Evolutionary conservation across 1,140 invertebrate species (phyloP), one percentile per base, ranked within the genome.

Genomic region (Drosophila obscura): DNA sequence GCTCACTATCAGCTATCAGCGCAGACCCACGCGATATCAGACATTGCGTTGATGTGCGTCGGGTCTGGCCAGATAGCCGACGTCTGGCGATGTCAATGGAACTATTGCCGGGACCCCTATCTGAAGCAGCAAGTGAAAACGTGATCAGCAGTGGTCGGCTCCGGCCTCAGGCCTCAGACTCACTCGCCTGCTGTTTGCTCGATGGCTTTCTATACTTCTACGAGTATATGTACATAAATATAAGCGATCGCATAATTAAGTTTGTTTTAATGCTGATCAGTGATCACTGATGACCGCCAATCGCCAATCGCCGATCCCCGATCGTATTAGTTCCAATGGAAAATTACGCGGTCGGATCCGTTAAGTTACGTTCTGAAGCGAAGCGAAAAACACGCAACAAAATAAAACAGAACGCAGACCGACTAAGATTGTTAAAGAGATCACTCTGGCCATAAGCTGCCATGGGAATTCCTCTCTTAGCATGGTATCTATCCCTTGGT

Each of bases 181-280:
- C 60, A 45, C 22, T 62, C 39, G 53, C 60, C 73, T 56, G 48
- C 71, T 74, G 63, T 61, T 74, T 67, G 50, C 52, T 50, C 74
- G 53, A 65, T 48, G 16, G 63, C 74, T 85, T 61, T 85, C 73
- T 78, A 81, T 73, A 77, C 69, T 24, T 24, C 85, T 58, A 66
- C 59, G 48, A 71, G 57, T 59, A 39, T 66, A 62, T 77, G 8
- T 31, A 28, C 26, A 72, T 88, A 39, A 39, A 82, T 85, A 80
- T 79, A 87, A 88, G 88, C 88, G 83, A 79, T 79, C 82, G 82
- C 82, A 87, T 87, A 88, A 87, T 87, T 87, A 88, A 87, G 73
- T 81, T 77, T 83, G 51, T 80, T 79, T 62, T 71, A 71, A 71
- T 71, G 67, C 44, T 71, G 67, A 69, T 69, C 65, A 45, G 7